A percentile compares a stretch with the other conserved stretches of the same genome.
phyloP scores from a whole-genome alignment of 2,113 vertebrate genomes.

The Casuarius casuarius region DNA sequence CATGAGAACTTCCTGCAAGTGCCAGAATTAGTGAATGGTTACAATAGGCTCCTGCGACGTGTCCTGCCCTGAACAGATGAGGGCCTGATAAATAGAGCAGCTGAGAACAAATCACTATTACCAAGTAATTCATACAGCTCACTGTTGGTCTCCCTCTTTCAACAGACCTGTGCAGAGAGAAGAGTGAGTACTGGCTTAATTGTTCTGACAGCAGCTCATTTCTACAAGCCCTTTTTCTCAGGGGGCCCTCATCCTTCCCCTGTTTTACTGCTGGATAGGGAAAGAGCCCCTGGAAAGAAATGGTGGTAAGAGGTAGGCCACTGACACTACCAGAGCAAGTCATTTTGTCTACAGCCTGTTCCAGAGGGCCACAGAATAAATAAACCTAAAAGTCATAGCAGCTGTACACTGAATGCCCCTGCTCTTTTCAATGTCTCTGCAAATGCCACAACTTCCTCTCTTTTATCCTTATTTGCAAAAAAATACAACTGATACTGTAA shows the following conservation, averaged over 20 bases:
- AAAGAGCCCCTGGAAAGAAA: neutral
- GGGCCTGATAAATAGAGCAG: neutral
- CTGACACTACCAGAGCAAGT: neutral
- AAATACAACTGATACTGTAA: neutral
- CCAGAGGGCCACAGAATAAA: neutral
- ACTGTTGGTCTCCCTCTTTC: neutral
- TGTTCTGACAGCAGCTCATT: conserved; percentile 28
- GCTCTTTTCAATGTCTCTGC: neutral
- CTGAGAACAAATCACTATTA: neutral
- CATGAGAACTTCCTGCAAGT: neutral
- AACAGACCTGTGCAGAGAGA: neutral
- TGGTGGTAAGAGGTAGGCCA: neutral
- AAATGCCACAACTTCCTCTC: neutral
- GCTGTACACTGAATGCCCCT: neutral
- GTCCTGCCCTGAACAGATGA: neutral
- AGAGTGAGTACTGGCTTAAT: conserved; percentile 13
- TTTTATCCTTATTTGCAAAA: neutral
- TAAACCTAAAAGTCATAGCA: neutral
- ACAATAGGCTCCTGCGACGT: neutral
- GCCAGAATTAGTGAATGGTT: neutral
- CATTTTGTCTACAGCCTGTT: neutral
- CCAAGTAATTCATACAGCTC: neutral
- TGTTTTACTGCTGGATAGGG: neutral
- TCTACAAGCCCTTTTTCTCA: conserved; percentile 28
- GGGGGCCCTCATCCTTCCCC: neutral